Evolutionary conservation across 2,888 invertebrate species (phyloP).

Genomic region (Acleris emargana): DNA sequence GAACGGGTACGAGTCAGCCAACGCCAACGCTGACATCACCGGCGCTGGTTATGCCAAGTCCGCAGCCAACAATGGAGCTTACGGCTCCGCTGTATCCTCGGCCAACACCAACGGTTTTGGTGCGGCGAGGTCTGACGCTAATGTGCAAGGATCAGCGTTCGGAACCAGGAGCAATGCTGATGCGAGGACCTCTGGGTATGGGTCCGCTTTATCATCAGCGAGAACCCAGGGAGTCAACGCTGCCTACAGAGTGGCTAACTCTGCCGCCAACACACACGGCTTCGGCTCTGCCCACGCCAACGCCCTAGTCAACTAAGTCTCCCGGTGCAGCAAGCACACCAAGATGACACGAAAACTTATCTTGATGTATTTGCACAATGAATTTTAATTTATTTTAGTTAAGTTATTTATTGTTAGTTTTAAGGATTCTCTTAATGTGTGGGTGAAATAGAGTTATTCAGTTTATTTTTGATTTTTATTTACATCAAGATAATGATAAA

Average conservation of each 20-base stretch:
- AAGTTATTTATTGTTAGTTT: conserved; percentile 52
- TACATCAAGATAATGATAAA: no score
- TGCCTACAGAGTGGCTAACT: conserved; percentile 60
- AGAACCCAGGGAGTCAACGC: conserved; percentile 57
- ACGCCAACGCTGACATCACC: conserved; percentile 56
- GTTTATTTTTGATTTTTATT: conserved; percentile 24
- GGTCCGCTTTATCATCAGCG: conserved; percentile 61
- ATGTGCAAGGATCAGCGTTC: conserved; percentile 41
- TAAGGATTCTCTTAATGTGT: conserved; percentile 19
- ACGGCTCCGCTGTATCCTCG: conserved; percentile 48
- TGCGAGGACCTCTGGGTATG: conserved; percentile 58
- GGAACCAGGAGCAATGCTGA: conserved; percentile 55
- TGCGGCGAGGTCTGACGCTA: conserved; percentile 42
- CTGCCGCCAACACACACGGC: conserved; percentile 58
- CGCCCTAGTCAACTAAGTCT: conserved; percentile 52
- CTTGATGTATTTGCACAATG: conserved; percentile 71
- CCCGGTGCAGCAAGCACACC: conserved; percentile 61
- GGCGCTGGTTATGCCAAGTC: conserved; percentile 53
- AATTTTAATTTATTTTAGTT: conserved; percentile 43
- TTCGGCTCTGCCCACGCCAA: conserved; percentile 64
- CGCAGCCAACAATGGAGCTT: conserved; percentile 47
- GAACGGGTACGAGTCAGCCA: conserved; percentile 52
- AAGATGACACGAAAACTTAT: conserved; percentile 78
- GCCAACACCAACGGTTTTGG: conserved; percentile 49
- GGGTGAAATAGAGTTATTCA: conserved; percentile 37